Conservation (phyloP, 2,888 invertebrate species). For the Mylabris sibirica region DNA sequence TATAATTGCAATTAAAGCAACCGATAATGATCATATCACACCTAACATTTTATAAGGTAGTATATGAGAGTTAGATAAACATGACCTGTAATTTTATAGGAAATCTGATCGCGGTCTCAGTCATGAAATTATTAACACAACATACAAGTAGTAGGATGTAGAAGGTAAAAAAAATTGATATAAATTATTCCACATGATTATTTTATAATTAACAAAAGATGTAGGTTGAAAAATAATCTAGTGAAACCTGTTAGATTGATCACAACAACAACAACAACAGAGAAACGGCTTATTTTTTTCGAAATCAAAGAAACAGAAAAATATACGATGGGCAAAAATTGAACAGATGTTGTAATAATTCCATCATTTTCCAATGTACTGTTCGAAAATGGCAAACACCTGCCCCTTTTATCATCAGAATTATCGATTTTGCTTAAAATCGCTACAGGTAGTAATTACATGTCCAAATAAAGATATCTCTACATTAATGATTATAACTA, state of each 20-base stretch:
- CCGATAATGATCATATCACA: constrained; percentile 17
- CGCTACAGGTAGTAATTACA: too few species aligned
- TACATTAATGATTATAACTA: too few species aligned
- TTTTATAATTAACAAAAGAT: neutral
- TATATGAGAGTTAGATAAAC: neutral
- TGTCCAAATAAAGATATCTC: too few species aligned
- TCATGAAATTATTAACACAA: constrained; percentile 1
- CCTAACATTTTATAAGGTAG: constrained; percentile 16
- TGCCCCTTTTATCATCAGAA: too few species aligned
- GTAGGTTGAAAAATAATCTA: too few species aligned
- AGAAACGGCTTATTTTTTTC: too few species aligned
- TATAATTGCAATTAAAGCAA: constrained; percentile 19
- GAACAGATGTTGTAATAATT: too few species aligned
- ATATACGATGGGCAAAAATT: neutral
- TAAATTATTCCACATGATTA: neutral
- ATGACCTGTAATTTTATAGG: neutral
- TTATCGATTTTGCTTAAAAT: too few species aligned
- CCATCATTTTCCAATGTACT: neutral
- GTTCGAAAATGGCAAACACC: neutral
- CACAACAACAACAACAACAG: too few species aligned
- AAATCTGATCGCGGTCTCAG: neutral
- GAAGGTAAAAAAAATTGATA: neutral
- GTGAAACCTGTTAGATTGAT: too few species aligned
- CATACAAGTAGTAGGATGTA: too few species aligned
- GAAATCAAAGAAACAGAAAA: too few species aligned